Percentiles rank a stretch among this genome's conserved stretches.
These are phyloP conservation scores for Diplolepis rosae DNA, from an alignment of 2,888 invertebrate genomes.

Conservation along the genomic window DNA sequence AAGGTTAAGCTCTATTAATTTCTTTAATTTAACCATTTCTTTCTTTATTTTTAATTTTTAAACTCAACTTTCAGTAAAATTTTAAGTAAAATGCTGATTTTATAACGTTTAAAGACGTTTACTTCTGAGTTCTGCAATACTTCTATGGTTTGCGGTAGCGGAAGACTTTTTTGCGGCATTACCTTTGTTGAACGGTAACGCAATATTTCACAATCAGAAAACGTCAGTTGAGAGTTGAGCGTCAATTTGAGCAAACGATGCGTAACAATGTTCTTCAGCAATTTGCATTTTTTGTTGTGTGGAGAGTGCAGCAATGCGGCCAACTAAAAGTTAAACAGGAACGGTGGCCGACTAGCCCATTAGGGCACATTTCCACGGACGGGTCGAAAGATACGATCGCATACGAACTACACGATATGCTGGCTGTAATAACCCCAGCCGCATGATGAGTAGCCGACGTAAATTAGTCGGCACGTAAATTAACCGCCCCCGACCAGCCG, in stretches of 20 bases:
- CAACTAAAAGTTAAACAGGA: background rate
- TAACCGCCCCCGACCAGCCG: constrained; percentile 64
- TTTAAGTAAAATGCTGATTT: too few species aligned
- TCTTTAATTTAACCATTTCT: too few species aligned
- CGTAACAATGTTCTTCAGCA: constrained; percentile 19
- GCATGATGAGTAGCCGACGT: constrained; percentile 66
- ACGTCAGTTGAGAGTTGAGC: constrained; percentile 9
- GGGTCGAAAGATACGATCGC: constrained; percentile 35
- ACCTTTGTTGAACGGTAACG: background rate
- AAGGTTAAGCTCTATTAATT: background rate
- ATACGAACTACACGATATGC: constrained; percentile 37
- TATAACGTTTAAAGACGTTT: too few species aligned
- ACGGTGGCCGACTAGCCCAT: constrained; percentile 7
- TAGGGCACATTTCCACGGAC: constrained; percentile 30
- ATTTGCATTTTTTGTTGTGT: constrained; percentile 11
- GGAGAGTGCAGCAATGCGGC: constrained; percentile 4
- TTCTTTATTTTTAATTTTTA: constrained; percentile 1
- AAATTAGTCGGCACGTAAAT: constrained; percentile 68
- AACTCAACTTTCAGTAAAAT: background rate
- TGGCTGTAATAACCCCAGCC: constrained; percentile 58
- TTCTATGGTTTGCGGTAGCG: background rate
- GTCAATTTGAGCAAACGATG: constrained; percentile 26
- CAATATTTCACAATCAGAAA: constrained; percentile 4
- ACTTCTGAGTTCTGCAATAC: too few species aligned
- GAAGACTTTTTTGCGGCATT: background rate